Evolutionary conservation across 2,888 invertebrate species (phyloP).

Genomic region (Nymphalis urticae): DNA sequence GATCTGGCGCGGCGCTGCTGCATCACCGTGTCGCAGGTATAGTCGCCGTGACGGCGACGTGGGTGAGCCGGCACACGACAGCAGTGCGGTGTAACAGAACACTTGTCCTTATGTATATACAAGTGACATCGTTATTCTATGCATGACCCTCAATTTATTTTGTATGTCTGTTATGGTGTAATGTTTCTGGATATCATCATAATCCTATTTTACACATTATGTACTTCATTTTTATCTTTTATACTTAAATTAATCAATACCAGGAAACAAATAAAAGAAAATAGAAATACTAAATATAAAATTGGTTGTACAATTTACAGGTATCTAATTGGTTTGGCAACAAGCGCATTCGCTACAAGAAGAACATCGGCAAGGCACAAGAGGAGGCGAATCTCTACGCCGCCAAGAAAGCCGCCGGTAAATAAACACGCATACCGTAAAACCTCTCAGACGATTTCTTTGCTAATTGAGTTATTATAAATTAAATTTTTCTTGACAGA

Average conservation of each 20-base stretch:
- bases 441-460: constrained; percentile 9
- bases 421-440: constrained; percentile 33
- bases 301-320: constrained; percentile 66
- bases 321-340: constrained; percentile 99
- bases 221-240: neutral
- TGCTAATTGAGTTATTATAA: neutral
- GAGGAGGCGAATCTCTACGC: constrained; percentile 99
- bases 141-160: too few relatives aligned
- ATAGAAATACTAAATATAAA: neutral
- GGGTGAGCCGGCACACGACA: neutral
- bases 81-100: neutral
- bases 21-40: constrained; percentile 95
- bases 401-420: constrained; percentile 97
- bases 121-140: too few relatives aligned
- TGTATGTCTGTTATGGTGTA: neutral
- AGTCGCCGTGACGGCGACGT: neutral
- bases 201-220: neutral
- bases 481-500: neutral
- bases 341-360: constrained; percentile 99
- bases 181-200: neutral
- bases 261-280: too few relatives aligned
- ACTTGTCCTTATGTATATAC: neutral
- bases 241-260: neutral
- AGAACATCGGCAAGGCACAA: constrained; percentile 99
- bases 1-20: constrained; percentile 97